These are phyloP conservation scores for Philonicus albiceps DNA, from an alignment of 2,888 invertebrate genomes.

Conservation along the genomic window DNA sequence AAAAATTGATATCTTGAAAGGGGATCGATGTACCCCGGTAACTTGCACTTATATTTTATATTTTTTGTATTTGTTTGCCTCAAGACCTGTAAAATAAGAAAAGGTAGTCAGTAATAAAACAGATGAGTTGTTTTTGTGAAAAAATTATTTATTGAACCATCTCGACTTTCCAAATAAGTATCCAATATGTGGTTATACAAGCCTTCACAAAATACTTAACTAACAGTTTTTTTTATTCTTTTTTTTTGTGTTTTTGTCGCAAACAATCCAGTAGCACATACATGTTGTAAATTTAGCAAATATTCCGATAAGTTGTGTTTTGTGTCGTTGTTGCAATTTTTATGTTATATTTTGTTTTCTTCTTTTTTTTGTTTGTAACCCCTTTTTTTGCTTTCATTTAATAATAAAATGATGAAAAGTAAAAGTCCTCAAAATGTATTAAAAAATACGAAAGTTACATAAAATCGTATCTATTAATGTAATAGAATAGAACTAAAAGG, in stretches of 20 bases:
- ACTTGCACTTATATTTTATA: too few relatives aligned
- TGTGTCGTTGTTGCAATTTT: not conserved
- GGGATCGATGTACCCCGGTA: too few relatives aligned
- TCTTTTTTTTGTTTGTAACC: conserved; percentile 3
- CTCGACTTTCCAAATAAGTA: not conserved
- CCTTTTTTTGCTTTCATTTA: conserved; percentile 25
- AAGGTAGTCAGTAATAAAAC: not conserved
- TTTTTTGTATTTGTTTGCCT: too few relatives aligned
- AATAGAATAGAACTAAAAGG: conserved; percentile 37
- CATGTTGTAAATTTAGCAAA: not conserved
- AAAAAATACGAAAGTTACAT: conserved; percentile 37
- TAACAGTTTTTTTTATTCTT: not conserved
- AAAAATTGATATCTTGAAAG: too few relatives aligned
- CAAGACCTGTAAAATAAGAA: not conserved
- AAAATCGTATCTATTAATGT: conserved; percentile 42
- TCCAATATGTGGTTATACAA: not conserved
- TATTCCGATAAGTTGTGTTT: not conserved
- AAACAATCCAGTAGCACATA: not conserved
- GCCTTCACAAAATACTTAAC: not conserved
- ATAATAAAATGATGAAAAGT: conserved; percentile 37
- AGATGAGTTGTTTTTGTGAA: not conserved
- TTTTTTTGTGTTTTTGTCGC: not conserved
- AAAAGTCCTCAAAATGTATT: conserved; percentile 35
- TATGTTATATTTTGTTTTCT: not conserved
- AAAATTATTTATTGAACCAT: not conserved